These are phyloP conservation scores for Elegia similella DNA, from an alignment of 2,888 invertebrate genomes.

Conservation along the genomic window DNA sequence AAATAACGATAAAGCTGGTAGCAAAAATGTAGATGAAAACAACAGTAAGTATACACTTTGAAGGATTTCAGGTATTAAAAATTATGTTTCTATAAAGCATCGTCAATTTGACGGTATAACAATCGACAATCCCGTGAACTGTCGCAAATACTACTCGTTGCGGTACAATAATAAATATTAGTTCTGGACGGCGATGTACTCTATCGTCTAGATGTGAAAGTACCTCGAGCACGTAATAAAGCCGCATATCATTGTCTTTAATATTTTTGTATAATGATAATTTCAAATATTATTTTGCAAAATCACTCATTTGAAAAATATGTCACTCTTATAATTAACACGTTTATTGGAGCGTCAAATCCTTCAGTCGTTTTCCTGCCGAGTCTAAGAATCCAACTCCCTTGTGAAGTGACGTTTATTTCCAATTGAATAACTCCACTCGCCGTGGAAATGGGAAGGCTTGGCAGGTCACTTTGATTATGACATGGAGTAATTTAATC, in stretches of 20 bases:
- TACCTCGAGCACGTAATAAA: no score
- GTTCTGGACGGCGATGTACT: conserved; percentile 42
- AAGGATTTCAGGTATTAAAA: no score
- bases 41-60: no score
- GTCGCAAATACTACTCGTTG: no score
- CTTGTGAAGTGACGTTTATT: conserved; percentile 49
- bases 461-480: conserved; percentile 28
- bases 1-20: no score
- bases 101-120: no score
- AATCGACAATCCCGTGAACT: no score
- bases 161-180: no score
- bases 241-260: conserved; percentile 20
- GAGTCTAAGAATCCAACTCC: conserved; percentile 40
- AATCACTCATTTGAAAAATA: conserved; percentile 26
- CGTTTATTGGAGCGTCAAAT: conserved; percentile 39
- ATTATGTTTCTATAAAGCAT: no score
- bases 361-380: conserved; percentile 42
- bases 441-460: conserved; percentile 30
- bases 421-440: conserved; percentile 49
- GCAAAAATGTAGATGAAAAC: no score
- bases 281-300: neutral
- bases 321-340: conserved; percentile 33
- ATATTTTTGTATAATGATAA: no score
- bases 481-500: conserved; percentile 3
- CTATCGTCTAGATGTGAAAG: no score